These are phyloP conservation scores for Aelia acuminata DNA, from an alignment of 2,888 invertebrate species.

Conservation along the genomic window DNA sequence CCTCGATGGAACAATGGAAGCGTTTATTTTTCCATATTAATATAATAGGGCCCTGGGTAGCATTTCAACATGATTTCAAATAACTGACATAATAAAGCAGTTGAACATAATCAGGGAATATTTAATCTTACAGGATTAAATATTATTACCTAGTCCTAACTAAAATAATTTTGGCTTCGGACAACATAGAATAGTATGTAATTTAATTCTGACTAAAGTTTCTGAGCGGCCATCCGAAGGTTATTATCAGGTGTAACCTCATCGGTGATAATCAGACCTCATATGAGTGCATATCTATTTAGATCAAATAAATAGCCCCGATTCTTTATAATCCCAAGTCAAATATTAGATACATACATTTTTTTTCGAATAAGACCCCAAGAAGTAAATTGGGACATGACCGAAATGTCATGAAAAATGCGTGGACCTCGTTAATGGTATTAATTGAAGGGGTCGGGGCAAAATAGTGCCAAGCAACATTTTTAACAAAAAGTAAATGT, in stretches of 20 bases:
- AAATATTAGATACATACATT: neutral
- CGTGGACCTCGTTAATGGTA: no score
- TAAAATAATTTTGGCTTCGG: neutral
- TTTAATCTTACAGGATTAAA: no score
- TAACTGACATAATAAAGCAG: no score
- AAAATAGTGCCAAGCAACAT: no score
- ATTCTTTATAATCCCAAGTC: neutral
- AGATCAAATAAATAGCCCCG: neutral
- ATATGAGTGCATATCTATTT: neutral
- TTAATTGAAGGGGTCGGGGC: no score
- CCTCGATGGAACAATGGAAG: neutral
- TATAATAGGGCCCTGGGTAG: neutral
- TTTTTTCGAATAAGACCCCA: neutral
- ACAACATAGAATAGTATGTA: neutral
- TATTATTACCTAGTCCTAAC: no score
- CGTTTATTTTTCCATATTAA: neutral
- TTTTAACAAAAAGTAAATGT: no score
- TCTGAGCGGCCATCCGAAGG: neutral
- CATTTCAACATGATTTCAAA: no score
- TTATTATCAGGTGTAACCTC: neutral
- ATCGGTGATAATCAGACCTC: neutral
- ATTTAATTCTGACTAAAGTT: neutral
- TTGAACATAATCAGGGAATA: no score
- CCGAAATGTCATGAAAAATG: no score
- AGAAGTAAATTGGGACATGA: no score